These are phyloP conservation scores for Mustela nigripes DNA, from an alignment of 2,113 vertebrate genomes.

Conservation along the genomic window DNA sequence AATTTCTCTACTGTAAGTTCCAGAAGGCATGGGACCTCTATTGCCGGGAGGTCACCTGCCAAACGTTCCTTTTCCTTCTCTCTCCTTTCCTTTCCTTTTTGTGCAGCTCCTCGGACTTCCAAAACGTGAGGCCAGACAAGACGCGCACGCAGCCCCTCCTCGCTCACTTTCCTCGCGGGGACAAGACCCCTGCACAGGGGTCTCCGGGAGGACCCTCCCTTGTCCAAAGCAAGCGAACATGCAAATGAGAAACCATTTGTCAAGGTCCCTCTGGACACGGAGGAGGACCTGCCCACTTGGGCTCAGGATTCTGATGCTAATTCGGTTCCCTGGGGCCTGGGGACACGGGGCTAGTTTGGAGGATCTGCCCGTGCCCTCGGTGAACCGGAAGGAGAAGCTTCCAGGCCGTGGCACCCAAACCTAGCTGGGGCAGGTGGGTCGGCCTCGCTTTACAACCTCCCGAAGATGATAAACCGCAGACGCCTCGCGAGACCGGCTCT, in stretches of 20 bases:
- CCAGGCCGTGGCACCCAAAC: neutral
- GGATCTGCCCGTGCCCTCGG: rapidly evolving
- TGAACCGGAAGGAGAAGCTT: rapidly evolving
- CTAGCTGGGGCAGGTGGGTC: neutral
- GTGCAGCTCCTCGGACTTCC: neutral
- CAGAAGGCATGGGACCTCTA: too few species aligned
- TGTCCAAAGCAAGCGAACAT: neutral
- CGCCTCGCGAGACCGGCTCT: slow-evolving; percentile 83
- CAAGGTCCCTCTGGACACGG: neutral
- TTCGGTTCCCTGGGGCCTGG: neutral
- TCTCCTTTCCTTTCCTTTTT: neutral
- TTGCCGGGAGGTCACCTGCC: too few species aligned
- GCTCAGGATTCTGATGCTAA: neutral
- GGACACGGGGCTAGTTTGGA: rapidly evolving
- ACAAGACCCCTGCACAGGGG: rapidly evolving
- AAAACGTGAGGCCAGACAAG: neutral
- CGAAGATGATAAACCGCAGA: slow-evolving; percentile 80
- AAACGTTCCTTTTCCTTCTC: neutral
- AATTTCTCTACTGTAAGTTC: neutral
- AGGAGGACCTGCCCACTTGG: rapidly evolving
- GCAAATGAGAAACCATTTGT: neutral
- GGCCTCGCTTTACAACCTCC: neutral
- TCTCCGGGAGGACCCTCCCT: neutral
- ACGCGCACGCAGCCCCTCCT: rapidly evolving
- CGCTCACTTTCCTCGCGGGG: neutral